Percentiles rank a stretch among this genome's conserved stretches.
Evolutionary conservation across 2,888 invertebrate genomes (phyloP).

Genomic region (Patella ulyssiponensis): DNA sequence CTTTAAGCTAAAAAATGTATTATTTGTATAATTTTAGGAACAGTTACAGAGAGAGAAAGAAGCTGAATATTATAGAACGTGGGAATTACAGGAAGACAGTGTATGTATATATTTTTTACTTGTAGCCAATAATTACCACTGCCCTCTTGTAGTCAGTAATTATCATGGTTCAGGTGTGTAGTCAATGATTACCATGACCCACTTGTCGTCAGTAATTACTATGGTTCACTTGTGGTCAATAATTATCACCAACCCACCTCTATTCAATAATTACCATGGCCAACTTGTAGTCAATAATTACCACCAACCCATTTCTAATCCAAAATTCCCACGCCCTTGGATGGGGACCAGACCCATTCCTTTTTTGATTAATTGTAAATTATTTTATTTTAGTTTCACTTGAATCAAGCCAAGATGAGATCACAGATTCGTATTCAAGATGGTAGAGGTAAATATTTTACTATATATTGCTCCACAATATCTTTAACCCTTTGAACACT

Average conservation of each 20-base stretch:
- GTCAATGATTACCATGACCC: not conserved
- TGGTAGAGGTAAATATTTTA: slow-evolving; percentile 79
- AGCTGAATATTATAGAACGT: slow-evolving; percentile 91
- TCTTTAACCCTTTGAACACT: too few relatives aligned
- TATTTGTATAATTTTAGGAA: slow-evolving; percentile 70
- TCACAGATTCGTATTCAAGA: slow-evolving; percentile 97
- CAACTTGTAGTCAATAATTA: too few relatives aligned
- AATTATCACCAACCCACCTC: not conserved
- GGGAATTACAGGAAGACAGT: slow-evolving; percentile 95
- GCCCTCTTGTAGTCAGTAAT: not conserved
- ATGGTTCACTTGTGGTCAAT: too few relatives aligned
- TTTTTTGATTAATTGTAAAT: too few relatives aligned
- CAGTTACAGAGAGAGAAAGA: slow-evolving; percentile 88
- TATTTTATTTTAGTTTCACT: slow-evolving; percentile 81
- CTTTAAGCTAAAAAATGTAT: too few relatives aligned
- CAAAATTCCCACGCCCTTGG: too few relatives aligned
- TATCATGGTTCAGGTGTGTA: too few relatives aligned
- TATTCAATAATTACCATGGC: not conserved
- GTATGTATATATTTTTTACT: slow-evolving; percentile 50
- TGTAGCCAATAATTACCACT: not conserved
- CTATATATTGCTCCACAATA: too few relatives aligned
- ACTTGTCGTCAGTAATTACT: too few relatives aligned
- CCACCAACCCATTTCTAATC: too few relatives aligned
- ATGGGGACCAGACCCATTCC: too few relatives aligned
- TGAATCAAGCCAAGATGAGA: slow-evolving; percentile 94